Percentiles rank a stretch among this genome's conserved stretches.
phyloP scores from a whole-genome alignment of 1,140 invertebrate species.

The Neodiprion fabricii region DNA sequence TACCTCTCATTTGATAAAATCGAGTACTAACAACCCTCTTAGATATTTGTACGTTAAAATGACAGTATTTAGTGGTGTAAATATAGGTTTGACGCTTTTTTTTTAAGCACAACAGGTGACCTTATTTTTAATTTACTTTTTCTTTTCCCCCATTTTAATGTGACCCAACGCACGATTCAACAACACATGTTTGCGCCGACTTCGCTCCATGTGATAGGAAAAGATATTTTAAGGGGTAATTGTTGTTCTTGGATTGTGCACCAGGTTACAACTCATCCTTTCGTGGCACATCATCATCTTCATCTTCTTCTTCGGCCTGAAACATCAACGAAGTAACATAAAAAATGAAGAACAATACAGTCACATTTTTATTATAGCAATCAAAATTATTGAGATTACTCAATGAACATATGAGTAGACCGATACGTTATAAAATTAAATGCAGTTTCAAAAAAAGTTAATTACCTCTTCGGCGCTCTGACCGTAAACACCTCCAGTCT shows the following conservation, averaged over 20 bases:
- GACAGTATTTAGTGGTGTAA: not conserved
- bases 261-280: conserved; percentile 72
- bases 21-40: not conserved
- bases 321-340: conserved; percentile 37
- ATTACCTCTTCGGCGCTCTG: conserved; percentile 70
- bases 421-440: conserved; percentile 19
- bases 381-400: not conserved
- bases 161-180: conserved; percentile 17
- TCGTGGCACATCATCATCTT: conserved; percentile 70
- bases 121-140: conserved; percentile 19
- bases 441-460: conserved; percentile 21
- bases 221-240: conserved; percentile 1
- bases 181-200: not conserved
- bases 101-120: not conserved
- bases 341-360: not conserved
- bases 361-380: conserved; percentile 55
- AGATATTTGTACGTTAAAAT: not conserved
- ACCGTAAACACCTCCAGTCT: conserved; percentile 75
- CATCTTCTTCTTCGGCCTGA: conserved; percentile 67
- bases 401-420: not conserved
- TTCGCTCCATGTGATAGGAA: not conserved
- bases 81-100: not conserved
- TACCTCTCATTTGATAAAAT: not conserved
- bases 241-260: not conserved
- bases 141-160: conserved; percentile 33